Evolutionary conservation across 2,113 vertebrate genomes (phyloP).

Genomic region (Lampris incognitus): DNA sequence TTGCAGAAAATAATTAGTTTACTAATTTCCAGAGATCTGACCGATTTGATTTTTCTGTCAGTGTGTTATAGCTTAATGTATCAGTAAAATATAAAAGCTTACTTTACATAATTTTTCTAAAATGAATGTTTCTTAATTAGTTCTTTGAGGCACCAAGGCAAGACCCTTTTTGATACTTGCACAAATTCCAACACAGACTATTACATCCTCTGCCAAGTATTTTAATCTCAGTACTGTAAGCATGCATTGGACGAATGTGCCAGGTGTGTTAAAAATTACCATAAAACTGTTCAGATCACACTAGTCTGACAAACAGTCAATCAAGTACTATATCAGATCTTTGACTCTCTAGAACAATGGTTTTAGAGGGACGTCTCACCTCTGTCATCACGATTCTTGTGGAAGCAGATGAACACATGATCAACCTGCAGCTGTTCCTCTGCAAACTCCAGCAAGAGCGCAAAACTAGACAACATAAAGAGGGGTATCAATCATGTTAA

Average conservation of each 20-base stretch:
- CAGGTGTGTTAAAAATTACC: no score
- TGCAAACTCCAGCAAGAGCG: conserved; percentile 94
- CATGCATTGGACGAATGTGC: no score
- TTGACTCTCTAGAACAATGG: neutral
- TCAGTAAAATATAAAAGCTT: no score
- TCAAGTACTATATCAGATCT: neutral
- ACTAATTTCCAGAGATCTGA: no score
- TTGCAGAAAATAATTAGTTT: no score
- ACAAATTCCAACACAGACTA: no score
- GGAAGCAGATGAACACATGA: conserved; percentile 96
- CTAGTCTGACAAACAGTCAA: neutral
- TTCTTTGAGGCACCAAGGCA: no score
- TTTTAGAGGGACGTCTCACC: conserved; percentile 75
- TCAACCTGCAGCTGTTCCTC: conserved; percentile 93
- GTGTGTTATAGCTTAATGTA: no score
- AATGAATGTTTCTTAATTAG: no score
- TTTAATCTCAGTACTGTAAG: neutral
- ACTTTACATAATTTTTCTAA: no score
- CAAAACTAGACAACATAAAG: conserved; percentile 81
- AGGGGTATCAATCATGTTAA: conserved; percentile 3
- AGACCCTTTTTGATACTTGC: no score
- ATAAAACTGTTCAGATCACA: neutral
- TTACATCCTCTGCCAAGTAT: neutral
- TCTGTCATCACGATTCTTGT: conserved; percentile 95
- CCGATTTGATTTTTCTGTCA: no score